phyloP scores from a whole-genome alignment of 37 sponge, comb jelly and placozoan species.

The Beroe ovata region DNA sequence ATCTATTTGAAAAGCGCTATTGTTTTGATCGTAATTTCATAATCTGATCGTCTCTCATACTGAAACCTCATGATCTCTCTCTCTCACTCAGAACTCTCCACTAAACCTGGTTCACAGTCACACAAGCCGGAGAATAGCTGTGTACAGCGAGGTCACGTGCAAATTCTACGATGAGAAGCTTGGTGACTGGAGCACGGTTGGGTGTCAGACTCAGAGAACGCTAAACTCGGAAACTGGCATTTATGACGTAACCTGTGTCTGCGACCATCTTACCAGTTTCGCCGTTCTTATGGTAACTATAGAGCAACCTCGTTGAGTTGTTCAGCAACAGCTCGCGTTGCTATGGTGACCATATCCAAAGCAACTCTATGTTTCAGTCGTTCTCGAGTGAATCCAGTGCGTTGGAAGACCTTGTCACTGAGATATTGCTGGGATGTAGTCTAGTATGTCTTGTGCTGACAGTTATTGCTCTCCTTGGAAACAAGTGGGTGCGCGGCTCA shows the following conservation, averaged over 20 bases:
- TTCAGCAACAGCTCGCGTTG: too few species aligned
- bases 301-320: too few species aligned
- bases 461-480: neutral
- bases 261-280: slow-evolving; percentile 32
- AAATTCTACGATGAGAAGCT: neutral
- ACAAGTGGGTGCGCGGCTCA: too few species aligned
- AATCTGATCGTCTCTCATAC: too few species aligned
- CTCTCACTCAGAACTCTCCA: neutral
- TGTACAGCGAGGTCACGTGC: neutral
- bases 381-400: neutral
- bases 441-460: slow-evolving; percentile 24
- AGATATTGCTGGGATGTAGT: slow-evolving; percentile 13
- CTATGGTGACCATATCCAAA: too few species aligned
- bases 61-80: too few species aligned
- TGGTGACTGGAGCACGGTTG: neutral
- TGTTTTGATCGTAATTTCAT: too few species aligned
- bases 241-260: neutral
- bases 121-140: neutral
- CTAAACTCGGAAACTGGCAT: neutral
- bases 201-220: neutral
- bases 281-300: slow-evolving; percentile 19
- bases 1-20: too few species aligned
- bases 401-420: neutral
- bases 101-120: neutral
- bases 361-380: slow-evolving; percentile 15